phyloP scores from a whole-genome alignment of 92 coral and sea anemone genomes.

The Porites cylindrica region DNA sequence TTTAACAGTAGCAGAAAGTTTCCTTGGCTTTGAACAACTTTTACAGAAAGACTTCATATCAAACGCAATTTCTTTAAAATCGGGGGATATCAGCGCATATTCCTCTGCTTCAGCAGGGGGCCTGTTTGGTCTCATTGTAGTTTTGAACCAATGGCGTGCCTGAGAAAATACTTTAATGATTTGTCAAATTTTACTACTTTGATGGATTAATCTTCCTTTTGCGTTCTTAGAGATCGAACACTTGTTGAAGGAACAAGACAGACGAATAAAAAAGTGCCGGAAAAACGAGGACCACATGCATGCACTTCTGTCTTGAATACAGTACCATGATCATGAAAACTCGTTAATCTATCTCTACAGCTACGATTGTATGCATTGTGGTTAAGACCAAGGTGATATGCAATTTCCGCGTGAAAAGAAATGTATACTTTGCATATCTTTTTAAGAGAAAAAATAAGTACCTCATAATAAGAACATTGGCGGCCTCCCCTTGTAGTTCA shows the following conservation, averaged over 20 bases:
- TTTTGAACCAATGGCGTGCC: neutral
- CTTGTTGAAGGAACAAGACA: conserved; percentile 87
- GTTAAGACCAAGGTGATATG: neutral
- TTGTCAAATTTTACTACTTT: neutral
- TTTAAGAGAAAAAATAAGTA: neutral
- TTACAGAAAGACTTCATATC: no score
- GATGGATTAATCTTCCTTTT: neutral
- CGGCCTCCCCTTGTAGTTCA: neutral
- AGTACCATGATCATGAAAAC: neutral
- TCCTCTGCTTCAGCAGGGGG: neutral
- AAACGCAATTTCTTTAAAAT: no score
- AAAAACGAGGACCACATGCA: conserved; percentile 36
- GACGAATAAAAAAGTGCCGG: conserved; percentile 83
- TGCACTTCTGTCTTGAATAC: conserved; percentile 3
- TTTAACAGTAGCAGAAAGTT: no score
- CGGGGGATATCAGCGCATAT: neutral
- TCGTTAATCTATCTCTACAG: neutral
- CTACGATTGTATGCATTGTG: neutral
- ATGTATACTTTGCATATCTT: neutral
- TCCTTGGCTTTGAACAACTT: no score
- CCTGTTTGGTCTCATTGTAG: neutral
- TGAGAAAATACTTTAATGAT: neutral
- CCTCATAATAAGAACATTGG: neutral
- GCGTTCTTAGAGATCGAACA: conserved; percentile 76
- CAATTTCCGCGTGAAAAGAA: neutral